phyloP scores from a whole-genome alignment of 2,113 vertebrate species.

The Halcyon malimbica region DNA sequence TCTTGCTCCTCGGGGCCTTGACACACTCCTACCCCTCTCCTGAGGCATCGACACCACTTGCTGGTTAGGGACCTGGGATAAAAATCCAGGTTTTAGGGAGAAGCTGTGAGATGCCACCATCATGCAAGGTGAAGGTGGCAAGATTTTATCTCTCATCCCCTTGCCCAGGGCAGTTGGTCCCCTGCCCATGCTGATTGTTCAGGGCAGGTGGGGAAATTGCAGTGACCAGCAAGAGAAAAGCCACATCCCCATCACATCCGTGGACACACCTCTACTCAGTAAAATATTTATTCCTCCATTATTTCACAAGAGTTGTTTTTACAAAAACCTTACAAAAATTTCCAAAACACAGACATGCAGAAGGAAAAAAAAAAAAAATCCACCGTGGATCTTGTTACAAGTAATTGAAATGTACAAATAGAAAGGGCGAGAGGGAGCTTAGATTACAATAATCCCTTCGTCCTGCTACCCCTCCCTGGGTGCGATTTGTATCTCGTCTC shows the following conservation, averaged over 20 bases:
- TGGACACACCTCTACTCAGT: neutral
- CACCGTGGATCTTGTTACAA: slow-evolving; percentile 15
- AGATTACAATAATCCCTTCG: neutral
- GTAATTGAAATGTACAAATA: slow-evolving; percentile 44
- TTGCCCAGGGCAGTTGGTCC: neutral
- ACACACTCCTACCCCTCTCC: neutral
- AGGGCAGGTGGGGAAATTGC: neutral
- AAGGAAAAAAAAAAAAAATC: neutral
- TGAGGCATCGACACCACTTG: neutral
- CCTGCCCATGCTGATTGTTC: neutral
- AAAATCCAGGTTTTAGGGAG: neutral
- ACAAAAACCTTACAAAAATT: slow-evolving; percentile 61
- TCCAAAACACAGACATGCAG: slow-evolving; percentile 57
- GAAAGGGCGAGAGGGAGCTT: slow-evolving; percentile 4
- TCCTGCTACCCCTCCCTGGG: neutral
- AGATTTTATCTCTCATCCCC: neutral
- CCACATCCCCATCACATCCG: neutral
- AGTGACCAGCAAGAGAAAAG: neutral
- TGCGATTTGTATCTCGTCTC: slow-evolving; percentile 24
- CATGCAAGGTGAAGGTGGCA: neutral
- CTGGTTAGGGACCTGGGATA: neutral
- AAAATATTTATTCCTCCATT: slow-evolving; percentile 69
- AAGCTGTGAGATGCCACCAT: neutral
- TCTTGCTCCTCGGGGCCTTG: fast-evolving
- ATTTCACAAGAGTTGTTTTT: slow-evolving; percentile 69